These are phyloP conservation scores for Melieria omissa DNA, from an alignment of 2,888 invertebrate species.

Conservation along the genomic window DNA sequence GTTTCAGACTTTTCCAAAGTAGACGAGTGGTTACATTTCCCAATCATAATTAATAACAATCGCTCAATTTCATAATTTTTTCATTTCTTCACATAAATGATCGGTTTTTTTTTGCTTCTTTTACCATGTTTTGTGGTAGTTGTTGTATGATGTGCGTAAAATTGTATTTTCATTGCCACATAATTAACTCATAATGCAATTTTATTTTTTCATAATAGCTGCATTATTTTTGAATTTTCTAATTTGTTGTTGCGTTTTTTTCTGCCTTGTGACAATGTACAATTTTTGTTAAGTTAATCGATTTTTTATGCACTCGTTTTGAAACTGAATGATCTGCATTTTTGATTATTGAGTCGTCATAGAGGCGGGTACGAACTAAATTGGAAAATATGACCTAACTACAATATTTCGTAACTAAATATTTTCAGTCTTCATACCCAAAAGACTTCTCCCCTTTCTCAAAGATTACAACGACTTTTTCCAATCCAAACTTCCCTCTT, in stretches of 20 bases:
- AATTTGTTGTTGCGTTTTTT: not conserved
- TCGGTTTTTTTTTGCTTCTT: not conserved
- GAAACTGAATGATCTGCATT: constrained; percentile 18
- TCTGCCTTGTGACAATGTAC: constrained; percentile 20
- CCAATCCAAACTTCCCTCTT: not conserved
- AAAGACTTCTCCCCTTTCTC: not conserved
- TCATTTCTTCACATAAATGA: constrained; percentile 10
- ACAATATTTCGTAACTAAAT: not conserved
- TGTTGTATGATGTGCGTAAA: constrained; percentile 32
- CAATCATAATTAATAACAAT: constrained; percentile 37
- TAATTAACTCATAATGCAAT: constrained; percentile 37
- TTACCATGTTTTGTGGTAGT: constrained; percentile 1
- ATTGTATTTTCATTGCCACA: constrained; percentile 35
- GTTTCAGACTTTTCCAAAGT: not conserved
- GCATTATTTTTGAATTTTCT: not conserved
- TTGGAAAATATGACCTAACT: not conserved
- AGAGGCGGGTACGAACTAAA: not conserved
- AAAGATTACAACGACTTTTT: too few species aligned
- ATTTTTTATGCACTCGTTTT: constrained; percentile 13
- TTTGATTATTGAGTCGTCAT: not conserved
- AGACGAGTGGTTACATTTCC: not conserved
- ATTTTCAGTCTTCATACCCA: not conserved
- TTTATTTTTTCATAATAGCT: constrained; percentile 21
- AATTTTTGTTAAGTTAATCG: constrained; percentile 17
- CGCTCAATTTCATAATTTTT: constrained; percentile 25